A percentile compares a stretch with the other conserved stretches of the same genome.
Evolutionary conservation across 2,797 vertebrate genomes (phyloP).

Genomic region (Carcharodon carcharias): DNA sequence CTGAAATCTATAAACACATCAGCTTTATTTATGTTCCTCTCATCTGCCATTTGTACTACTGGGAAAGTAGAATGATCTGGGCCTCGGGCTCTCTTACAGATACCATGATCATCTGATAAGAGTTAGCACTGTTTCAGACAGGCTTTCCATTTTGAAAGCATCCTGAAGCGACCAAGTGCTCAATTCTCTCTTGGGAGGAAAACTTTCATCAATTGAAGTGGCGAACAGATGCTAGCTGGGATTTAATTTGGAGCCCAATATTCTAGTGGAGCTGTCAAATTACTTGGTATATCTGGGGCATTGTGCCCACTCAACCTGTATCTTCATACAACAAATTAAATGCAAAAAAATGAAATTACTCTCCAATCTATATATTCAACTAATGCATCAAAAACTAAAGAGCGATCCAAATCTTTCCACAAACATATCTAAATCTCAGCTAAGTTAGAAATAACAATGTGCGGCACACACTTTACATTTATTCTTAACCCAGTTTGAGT

Average conservation of each 20-base stretch:
- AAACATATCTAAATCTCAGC: not conserved
- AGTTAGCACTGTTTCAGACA: not conserved
- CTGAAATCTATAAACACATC: not conserved
- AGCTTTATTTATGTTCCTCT: not conserved
- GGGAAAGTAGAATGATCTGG: not conserved
- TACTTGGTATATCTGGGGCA: not conserved
- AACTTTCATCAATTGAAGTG: not conserved
- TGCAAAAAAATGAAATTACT: not conserved
- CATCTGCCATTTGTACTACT: not conserved
- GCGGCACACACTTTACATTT: not conserved
- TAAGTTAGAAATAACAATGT: not conserved
- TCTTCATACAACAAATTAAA: not conserved
- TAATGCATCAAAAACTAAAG: not conserved
- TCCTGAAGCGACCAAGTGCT: not conserved
- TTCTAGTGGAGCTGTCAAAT: not conserved
- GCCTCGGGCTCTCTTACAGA: not conserved
- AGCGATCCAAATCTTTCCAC: not conserved
- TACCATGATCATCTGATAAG: not conserved
- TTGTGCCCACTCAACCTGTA: not conserved
- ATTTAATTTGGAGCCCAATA: not conserved
- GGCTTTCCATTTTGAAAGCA: not conserved
- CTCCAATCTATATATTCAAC: not conserved
- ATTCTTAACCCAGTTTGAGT: not conserved
- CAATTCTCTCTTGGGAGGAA: not conserved
- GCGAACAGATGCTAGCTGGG: not conserved